Base-by-base conservation (phyloP, 2,888 invertebrate species). In the Celastrina argiolus region DNA sequence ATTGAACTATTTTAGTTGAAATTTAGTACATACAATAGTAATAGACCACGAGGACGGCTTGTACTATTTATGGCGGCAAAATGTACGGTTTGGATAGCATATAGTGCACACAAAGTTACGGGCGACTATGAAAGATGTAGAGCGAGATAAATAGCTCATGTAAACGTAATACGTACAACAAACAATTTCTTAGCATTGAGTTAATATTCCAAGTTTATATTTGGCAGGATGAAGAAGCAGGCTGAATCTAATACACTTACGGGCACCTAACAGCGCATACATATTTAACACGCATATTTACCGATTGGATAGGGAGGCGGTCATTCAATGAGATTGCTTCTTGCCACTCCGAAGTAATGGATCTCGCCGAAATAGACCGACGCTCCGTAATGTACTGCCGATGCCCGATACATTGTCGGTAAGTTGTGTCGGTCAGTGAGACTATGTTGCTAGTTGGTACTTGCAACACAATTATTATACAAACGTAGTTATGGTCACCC, bases 301-400 rank as follows among this genome's bases (percentile, higher is more conserved):
- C 90, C 88, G 88, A 91, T 90, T 87, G 90, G 90, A 75, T 73
- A 81, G 82, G 81, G 81, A 78, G 87, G 83, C 84, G 92, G 92
- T 92, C 92, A 92, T 92, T 91, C 91, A 90, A 91, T 91, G 91
- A 91, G 92, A 92, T 92, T 92, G 92, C 92, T 91, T 91, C 91
- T 90, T 88, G 91, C 90, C 86, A 86, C 88, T 87, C 87, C 83
- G 78, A 81, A 84, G 92, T 92, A 92, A 91, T 92, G 92, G 91
- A 92, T 92, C 91, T 87, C 81, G 78, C 87, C 87, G 78, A 91
- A 91, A 91, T 91, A 88, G 87, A 91, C 88, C 85, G 87, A 82
- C 81, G 79, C 80, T 82, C 81, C 82, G 82, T 75, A 66, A 66
- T 42, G 45, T 51, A 66, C 31, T 22, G 36, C 36, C 39, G 39